These are phyloP conservation scores for Nephila pilipes DNA, from an alignment of 1,140 invertebrate species.

Conservation along the genomic window DNA sequence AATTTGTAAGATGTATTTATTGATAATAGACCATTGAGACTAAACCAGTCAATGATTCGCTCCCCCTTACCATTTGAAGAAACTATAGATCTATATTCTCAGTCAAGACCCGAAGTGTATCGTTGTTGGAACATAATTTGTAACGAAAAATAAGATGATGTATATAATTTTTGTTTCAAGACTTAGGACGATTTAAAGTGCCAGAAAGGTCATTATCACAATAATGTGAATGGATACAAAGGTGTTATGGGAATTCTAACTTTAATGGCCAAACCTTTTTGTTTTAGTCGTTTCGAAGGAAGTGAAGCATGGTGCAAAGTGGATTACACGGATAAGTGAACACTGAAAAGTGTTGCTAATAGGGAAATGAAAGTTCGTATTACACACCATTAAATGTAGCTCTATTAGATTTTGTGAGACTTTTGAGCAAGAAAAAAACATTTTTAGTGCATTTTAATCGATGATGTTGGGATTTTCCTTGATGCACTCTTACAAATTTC, in stretches of 20 bases:
- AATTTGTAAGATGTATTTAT: too few species aligned
- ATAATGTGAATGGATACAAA: neutral
- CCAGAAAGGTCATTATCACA: neutral
- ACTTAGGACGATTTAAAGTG: neutral
- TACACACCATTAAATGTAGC: neutral
- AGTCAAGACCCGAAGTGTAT: too few species aligned
- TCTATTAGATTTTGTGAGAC: neutral
- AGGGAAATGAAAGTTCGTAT: neutral
- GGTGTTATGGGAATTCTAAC: neutral
- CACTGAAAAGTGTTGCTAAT: neutral
- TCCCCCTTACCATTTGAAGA: too few species aligned
- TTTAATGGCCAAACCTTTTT: neutral
- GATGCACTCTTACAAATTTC: too few species aligned
- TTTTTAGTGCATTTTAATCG: too few species aligned
- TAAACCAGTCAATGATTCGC: too few species aligned
- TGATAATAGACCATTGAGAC: too few species aligned
- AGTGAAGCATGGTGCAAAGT: conserved; percentile 12
- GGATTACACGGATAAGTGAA: neutral
- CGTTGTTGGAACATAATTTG: too few species aligned
- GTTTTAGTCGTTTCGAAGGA: neutral
- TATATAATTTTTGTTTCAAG: too few species aligned
- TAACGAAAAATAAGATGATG: too few species aligned
- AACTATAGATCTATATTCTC: too few species aligned
- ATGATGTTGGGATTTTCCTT: too few species aligned
- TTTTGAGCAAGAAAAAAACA: neutral